A percentile compares a stretch with the other conserved stretches of the same genome.
Conservation (phyloP, 2,113 vertebrate genomes). For the Aleadryas rufinucha region DNA sequence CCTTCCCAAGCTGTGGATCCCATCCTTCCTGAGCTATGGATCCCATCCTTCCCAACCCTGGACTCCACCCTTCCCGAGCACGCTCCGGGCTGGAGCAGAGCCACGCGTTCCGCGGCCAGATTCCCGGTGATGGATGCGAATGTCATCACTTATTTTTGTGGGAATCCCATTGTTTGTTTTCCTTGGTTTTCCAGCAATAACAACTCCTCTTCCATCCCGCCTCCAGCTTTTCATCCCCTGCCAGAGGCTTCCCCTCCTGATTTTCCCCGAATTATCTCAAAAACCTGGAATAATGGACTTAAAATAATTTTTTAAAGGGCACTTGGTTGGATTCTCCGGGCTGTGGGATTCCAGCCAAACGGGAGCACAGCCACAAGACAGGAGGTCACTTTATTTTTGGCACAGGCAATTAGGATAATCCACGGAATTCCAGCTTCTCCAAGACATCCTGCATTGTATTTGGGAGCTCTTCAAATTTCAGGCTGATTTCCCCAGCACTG, state of each 20-base stretch:
- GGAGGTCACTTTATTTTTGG: background rate
- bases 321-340: background rate
- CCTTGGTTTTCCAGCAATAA: background rate
- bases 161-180: background rate
- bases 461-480: background rate
- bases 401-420: background rate
- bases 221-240: background rate
- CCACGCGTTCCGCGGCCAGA: accelerated
- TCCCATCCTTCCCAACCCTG: background rate
- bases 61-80: background rate
- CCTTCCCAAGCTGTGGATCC: background rate
- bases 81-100: background rate
- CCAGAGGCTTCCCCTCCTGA: background rate
- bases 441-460: background rate
- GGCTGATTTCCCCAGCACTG: background rate
- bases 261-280: background rate
- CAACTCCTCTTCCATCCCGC: background rate
- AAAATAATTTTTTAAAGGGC: background rate
- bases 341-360: background rate
- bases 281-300: background rate
- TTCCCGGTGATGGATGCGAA: background rate
- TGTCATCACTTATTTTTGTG: background rate
- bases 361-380: background rate
- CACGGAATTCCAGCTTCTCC: background rate
- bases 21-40: background rate